A percentile compares a stretch with the other conserved stretches of the same genome.
These are phyloP conservation scores for Alethe diademata DNA, from an alignment of 2,113 vertebrate genomes.

Conservation along the genomic window DNA sequence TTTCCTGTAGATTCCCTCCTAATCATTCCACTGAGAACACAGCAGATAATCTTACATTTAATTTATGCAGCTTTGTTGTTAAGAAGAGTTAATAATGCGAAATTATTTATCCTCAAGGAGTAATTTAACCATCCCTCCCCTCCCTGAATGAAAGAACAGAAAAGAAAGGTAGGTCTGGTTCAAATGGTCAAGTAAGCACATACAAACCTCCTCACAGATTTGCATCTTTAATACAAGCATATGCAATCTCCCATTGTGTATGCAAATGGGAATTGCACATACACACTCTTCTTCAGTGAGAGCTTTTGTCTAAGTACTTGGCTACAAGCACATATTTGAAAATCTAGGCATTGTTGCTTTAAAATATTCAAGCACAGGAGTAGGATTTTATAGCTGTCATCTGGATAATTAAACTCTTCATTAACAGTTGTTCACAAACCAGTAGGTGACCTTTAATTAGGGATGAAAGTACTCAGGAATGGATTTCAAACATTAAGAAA, in stretches of 20 bases:
- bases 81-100: constrained; percentile 12
- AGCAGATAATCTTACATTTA: constrained; percentile 36
- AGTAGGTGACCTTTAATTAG: constrained; percentile 61
- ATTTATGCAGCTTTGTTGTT: constrained; percentile 55
- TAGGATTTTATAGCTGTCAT: constrained; percentile 48
- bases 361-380: constrained; percentile 21
- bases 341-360: neutral
- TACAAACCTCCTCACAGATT: neutral
- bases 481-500: constrained; percentile 18
- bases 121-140: neutral
- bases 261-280: neutral
- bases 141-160: neutral
- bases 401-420: constrained; percentile 56
- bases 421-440: constrained; percentile 34
- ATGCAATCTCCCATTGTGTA: neutral
- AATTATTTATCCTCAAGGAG: constrained; percentile 43
- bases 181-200: neutral
- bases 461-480: constrained; percentile 21
- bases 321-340: neutral
- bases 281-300: neutral
- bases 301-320: neutral
- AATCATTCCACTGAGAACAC: constrained; percentile 33
- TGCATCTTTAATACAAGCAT: neutral
- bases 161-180: constrained; percentile 17
- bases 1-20: constrained; percentile 27